Evolutionary conservation across 2,797 vertebrate genomes (phyloP).

Genomic region (Enteromius unitaeniatus): DNA sequence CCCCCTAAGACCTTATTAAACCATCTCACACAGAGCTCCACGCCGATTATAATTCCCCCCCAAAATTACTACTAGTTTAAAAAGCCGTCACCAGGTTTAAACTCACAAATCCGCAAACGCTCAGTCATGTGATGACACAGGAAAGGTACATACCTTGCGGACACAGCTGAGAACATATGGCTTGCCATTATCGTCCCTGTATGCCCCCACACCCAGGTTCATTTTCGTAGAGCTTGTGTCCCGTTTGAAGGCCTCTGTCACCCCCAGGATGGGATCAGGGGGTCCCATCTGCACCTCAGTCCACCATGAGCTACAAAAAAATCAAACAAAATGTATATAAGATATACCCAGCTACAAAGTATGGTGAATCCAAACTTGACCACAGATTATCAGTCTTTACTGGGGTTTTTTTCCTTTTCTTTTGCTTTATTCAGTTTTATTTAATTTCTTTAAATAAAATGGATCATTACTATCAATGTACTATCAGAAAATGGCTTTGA

Average conservation of each 20-base stretch:
- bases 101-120: background rate
- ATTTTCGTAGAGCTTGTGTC: slow-evolving; percentile 96
- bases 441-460: background rate
- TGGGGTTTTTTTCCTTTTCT: background rate
- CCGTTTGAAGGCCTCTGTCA: slow-evolving; percentile 93
- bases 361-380: background rate
- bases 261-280: slow-evolving; percentile 96
- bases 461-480: background rate
- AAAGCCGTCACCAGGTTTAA: background rate
- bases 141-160: slow-evolving; percentile 83
- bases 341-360: background rate
- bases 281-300: slow-evolving; percentile 96
- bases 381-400: background rate
- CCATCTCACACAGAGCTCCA: background rate
- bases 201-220: slow-evolving; percentile 97
- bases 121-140: background rate
- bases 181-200: slow-evolving; percentile 94
- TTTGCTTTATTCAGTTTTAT: background rate
- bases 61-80: background rate
- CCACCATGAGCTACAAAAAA: slow-evolving; percentile 91
- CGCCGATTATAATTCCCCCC: background rate
- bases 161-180: slow-evolving; percentile 92
- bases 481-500: background rate
- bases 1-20: background rate
- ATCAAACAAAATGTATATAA: too few species aligned